Evolutionary conservation across 2,888 invertebrate species (phyloP).

Genomic region (Nemoura dubitans): DNA sequence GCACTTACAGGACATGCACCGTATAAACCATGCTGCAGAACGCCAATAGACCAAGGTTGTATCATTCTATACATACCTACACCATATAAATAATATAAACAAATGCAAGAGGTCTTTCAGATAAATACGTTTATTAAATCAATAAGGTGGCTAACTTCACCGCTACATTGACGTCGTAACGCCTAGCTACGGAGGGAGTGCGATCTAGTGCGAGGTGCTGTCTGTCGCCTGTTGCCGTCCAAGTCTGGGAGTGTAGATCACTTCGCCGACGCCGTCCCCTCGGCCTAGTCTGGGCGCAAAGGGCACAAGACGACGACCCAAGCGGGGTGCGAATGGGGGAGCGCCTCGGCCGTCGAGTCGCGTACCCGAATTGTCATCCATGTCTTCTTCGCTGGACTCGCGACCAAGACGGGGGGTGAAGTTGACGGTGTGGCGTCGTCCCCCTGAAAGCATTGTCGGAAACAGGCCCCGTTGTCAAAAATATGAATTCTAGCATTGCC

Average conservation of each 20-base stretch:
- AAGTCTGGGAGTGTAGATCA: conserved; percentile 42
- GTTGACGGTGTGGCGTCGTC: conserved; percentile 52
- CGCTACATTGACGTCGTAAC: neutral
- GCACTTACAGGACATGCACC: too few species aligned
- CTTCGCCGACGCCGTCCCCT: conserved; percentile 51
- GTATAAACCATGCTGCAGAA: too few species aligned
- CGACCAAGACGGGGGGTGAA: conserved; percentile 65
- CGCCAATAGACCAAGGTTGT: too few species aligned
- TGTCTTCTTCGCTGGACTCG: conserved; percentile 57
- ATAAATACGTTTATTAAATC: conserved; percentile 24
- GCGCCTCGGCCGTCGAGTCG: conserved; percentile 54
- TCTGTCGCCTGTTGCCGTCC: conserved; percentile 28
- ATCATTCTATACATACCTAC: too few species aligned
- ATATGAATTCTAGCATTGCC: too few species aligned
- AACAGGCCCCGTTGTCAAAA: too few species aligned
- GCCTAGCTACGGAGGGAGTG: too few species aligned
- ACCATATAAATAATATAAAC: too few species aligned
- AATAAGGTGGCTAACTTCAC: neutral
- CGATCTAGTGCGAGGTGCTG: neutral
- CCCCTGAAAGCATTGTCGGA: conserved; percentile 14
- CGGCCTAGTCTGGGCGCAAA: conserved; percentile 63
- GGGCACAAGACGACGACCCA: conserved; percentile 62
- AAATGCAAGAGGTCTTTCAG: too few species aligned
- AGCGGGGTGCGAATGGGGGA: conserved; percentile 62
- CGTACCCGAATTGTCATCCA: conserved; percentile 25